Base-by-base conservation (phyloP, 2,113 vertebrate species). In the Esox niger region DNA sequence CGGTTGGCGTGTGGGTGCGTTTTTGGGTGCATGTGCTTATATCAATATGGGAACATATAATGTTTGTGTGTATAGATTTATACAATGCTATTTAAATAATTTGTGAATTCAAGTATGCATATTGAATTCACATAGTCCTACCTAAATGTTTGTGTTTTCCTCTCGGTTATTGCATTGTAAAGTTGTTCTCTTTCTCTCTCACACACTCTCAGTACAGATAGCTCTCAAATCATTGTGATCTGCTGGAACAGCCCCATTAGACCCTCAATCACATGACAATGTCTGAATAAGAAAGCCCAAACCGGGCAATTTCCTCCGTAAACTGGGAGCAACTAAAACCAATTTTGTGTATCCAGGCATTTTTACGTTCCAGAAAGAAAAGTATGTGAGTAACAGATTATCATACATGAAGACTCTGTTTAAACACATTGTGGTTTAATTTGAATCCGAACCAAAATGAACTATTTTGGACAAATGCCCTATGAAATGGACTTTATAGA, bases 191-290 rank as follows among this genome's bases (percentile, higher is more conserved):
- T 56, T 25, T 59, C 29, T 59, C 26, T 59, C 3, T 5, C 57
- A 31, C 27, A 6, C 57, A 31, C 13, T 4, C 29, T 6, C n/a
- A n/a, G 13, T 38, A 38, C 58, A 59, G 31, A 33, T 33, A 65
- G 25, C 30, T 60, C 55, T 29, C 31, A 47, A 29, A 52, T 26
- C 23, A 59, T n/a, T 35, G 38, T 43, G 35, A 54, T 66, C 54
- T 21, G 23, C 29, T 32, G 46, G 23, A 66, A 1, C 13, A 43
- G 15, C 47, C 43, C 29, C 4, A 31, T 21, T 32, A 23, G 17
- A 8, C 63, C 38, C 38, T 29, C 20, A 38, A 6, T 3, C 11
- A 60, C 15, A 31, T n/a, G 30, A 60, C 3, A 29, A 30, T 15
- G 30, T 0, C 58, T 49, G 47, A 49, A 49, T 21, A 13, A 43